Evolutionary conservation across 92 coral and sea anemone species (phyloP).

Genomic region (Paramuricea clavata): DNA sequence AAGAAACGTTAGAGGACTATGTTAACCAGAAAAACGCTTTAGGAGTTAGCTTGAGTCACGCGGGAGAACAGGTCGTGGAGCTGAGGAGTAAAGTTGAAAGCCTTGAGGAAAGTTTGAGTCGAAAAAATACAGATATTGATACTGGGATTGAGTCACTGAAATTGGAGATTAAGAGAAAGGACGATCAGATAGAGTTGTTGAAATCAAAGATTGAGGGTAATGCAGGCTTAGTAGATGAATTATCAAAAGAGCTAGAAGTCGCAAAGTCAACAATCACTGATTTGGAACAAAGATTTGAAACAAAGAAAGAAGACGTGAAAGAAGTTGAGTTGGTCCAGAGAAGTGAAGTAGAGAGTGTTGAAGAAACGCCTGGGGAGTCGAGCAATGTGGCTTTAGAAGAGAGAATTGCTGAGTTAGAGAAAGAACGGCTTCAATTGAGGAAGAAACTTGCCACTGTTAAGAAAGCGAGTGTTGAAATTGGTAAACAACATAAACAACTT

Average conservation of each 20-base stretch:
- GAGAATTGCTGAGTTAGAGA: conserved; percentile 34
- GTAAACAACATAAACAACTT: conserved; percentile 41
- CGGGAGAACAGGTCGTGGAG: neutral
- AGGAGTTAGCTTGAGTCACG: conserved; percentile 27
- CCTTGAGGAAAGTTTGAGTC: conserved; percentile 26
- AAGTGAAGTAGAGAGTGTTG: neutral
- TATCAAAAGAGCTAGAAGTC: neutral
- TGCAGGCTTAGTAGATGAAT: neutral
- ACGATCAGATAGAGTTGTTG: conserved; percentile 26
- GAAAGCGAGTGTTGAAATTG: conserved; percentile 43
- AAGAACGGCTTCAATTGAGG: conserved; percentile 30
- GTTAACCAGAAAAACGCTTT: conserved; percentile 50
- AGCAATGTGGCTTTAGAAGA: conserved; percentile 5
- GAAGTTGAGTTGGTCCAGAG: conserved; percentile 5
- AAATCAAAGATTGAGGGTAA: neutral
- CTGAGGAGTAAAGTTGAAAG: neutral
- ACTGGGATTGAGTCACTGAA: conserved; percentile 9
- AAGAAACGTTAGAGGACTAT: conserved; percentile 43
- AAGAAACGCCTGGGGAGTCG: neutral
- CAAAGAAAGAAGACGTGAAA: neutral
- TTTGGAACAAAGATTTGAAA: neutral
- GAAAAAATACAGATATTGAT: neutral
- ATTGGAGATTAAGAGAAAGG: conserved; percentile 17
- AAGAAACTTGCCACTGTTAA: conserved; percentile 44
- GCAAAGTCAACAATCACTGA: conserved; percentile 6